Evolutionary conservation across 2,113 vertebrate genomes (phyloP).

Genomic region (Ancistrus triradiatus): DNA sequence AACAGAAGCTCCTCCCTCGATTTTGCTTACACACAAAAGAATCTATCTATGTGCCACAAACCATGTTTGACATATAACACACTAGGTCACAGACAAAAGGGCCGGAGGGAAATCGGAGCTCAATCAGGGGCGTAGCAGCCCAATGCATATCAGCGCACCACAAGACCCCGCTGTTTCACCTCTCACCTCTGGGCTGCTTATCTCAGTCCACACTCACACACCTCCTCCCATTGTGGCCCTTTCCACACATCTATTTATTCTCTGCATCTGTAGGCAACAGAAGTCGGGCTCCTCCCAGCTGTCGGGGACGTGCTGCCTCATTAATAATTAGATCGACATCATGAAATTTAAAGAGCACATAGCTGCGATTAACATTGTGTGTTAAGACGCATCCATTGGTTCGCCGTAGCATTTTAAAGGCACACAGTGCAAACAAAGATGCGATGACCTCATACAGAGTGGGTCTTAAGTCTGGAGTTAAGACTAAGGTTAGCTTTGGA

Average conservation of each 20-base stretch:
- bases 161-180: slow-evolving; percentile 37
- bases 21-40: slow-evolving; percentile 1
- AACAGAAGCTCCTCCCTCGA: slow-evolving; percentile 8
- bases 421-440: no score
- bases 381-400: no score
- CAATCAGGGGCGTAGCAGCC: slow-evolving; percentile 14
- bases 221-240: slow-evolving; percentile 38
- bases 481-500: no score
- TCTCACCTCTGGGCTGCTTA: slow-evolving; percentile 37
- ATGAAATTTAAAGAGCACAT: slow-evolving; percentile 50
- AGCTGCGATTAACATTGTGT: not conserved
- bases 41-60: slow-evolving; percentile 5
- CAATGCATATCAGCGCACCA: slow-evolving; percentile 14
- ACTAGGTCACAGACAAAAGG: not conserved
- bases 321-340: slow-evolving; percentile 63
- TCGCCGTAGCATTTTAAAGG: no score
- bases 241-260: slow-evolving; percentile 52
- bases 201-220: slow-evolving; percentile 14
- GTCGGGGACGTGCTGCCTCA: slow-evolving; percentile 55
- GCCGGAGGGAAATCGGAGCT: not conserved
- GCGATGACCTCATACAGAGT: no score
- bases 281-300: slow-evolving; percentile 45
- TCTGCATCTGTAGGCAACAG: slow-evolving; percentile 52
- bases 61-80: slow-evolving; percentile 19
- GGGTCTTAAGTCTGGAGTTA: no score